Evolutionary conservation across 2,888 invertebrate species (phyloP).

Genomic region (Eueremaeus valkanovi): DNA sequence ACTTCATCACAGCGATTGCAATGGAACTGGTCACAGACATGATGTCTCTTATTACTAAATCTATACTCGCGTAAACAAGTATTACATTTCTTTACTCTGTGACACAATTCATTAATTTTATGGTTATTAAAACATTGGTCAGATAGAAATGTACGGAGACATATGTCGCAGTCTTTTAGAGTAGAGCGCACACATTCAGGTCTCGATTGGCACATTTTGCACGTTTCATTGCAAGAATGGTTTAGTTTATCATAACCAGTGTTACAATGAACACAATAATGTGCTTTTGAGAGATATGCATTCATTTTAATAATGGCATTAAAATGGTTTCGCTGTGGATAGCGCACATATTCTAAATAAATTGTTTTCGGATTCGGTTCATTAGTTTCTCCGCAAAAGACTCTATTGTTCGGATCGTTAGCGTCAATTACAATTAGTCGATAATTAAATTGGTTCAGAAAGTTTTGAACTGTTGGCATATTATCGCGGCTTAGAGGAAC

Average conservation of each 20-base stretch:
- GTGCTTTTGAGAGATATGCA: background rate
- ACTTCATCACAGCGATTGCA: background rate
- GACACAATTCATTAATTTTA: background rate
- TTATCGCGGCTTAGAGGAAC: no score
- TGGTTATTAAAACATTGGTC: background rate
- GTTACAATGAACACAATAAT: background rate
- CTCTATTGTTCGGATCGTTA: no score
- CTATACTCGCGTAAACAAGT: background rate
- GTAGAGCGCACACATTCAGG: no score
- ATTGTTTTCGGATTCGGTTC: background rate
- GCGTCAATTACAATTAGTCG: no score
- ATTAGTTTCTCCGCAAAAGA: background rate
- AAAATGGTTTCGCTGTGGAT: background rate
- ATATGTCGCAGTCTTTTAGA: no score
- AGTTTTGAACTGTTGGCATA: no score
- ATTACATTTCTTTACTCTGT: background rate
- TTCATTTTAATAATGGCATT: background rate
- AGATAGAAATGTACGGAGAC: background rate
- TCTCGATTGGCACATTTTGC: background rate
- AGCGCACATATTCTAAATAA: background rate
- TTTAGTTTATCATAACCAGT: background rate
- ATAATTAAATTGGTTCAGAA: no score
- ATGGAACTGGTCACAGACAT: background rate
- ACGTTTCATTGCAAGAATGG: background rate
- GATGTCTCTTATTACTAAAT: background rate